phyloP scores from a whole-genome alignment of 2,797 vertebrate genomes.

The Eurystomus glaucurus region DNA sequence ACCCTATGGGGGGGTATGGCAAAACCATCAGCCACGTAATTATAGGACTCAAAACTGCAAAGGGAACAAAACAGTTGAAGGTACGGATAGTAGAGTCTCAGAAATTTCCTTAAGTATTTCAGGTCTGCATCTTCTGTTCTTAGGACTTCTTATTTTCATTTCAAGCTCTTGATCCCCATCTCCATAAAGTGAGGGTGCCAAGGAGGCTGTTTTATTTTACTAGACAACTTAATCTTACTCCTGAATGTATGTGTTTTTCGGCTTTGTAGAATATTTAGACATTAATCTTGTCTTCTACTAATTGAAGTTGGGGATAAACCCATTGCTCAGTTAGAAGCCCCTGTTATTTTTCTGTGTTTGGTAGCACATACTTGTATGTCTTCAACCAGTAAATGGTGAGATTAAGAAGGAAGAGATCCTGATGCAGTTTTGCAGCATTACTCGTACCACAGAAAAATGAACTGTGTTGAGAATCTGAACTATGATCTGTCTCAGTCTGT shows the following conservation, averaged over 20 bases:
- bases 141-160: not conserved
- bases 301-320: not conserved
- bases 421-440: not conserved
- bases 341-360: not conserved
- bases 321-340: not conserved
- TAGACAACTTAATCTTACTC: not conserved
- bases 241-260: not conserved
- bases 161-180: not conserved
- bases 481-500: not conserved
- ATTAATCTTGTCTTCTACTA: not conserved
- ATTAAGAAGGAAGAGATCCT: not conserved
- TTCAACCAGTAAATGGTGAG: not conserved
- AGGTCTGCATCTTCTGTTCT: not conserved
- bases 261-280: not conserved
- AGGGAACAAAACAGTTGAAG: slow-evolving; percentile 98
- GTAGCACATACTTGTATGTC: not conserved
- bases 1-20: slow-evolving; percentile 98
- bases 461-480: not conserved
- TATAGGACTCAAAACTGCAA: slow-evolving; percentile 97
- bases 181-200: not conserved
- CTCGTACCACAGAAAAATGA: not conserved
- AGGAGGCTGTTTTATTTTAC: not conserved
- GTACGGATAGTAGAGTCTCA: slow-evolving; percentile 74
- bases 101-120: not conserved
- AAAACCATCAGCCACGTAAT: slow-evolving; percentile 99